Conservation (phyloP, 2,797 vertebrate genomes). For the Aselliscus stoliczkanus region DNA sequence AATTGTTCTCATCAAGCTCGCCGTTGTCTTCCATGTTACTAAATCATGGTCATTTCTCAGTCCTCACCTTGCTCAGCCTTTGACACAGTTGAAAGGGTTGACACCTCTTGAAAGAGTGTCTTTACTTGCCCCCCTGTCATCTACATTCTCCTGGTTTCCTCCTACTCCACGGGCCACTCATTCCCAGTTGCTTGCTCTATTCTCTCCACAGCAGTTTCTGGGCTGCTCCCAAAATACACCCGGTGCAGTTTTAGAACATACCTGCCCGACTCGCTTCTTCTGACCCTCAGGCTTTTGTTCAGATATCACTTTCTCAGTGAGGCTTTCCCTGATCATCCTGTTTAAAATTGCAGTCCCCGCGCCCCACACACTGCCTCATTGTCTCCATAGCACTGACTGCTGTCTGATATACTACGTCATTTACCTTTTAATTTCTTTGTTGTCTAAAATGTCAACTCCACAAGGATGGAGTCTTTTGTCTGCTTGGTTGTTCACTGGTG, state of each 20-base stretch:
- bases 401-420: accelerated
- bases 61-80: neutral
- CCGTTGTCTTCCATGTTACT: neutral
- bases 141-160: too few species aligned
- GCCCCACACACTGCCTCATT: too few species aligned
- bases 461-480: neutral
- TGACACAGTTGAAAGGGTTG: accelerated
- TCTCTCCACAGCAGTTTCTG: neutral
- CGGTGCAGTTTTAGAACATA: neutral
- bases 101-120: neutral
- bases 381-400: neutral
- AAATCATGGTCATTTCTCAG: neutral
- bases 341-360: neutral
- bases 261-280: neutral
- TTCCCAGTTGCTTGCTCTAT: too few species aligned
- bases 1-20: neutral
- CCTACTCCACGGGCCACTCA: neutral
- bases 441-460: neutral
- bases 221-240: neutral
- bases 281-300: neutral
- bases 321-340: neutral
- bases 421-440: neutral
- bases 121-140: neutral
- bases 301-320: neutral
- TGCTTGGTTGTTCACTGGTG: neutral